Evolutionary conservation across 2,113 vertebrate species (phyloP), one percentile per base, ranked within the genome.

Genomic region (Paradisaea rubra): DNA sequence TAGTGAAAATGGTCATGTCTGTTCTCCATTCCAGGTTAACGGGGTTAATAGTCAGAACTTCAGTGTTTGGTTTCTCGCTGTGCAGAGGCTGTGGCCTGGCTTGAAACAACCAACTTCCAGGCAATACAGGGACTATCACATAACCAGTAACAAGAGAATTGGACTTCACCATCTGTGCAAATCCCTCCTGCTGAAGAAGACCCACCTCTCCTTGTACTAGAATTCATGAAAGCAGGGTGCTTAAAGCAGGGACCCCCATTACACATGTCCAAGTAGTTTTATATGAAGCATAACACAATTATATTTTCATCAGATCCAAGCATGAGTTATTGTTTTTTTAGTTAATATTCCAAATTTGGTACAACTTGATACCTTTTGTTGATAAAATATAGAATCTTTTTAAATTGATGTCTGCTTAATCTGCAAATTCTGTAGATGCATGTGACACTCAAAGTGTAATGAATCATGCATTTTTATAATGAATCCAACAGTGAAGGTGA

Each of bases 391-490:
- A 54, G 56, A 15, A 28, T 35, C 7, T 81, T 86, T 85, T 81
- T 7, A 42, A 87, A 88, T 53, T 74, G 47, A 73, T 82, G 57
- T 59, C 71, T 80, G 73, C 61, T 91, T 94, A 86, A 90, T 83
- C 94, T 93, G 89, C 76, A 91, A 81, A 81, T 88, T 95, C 76
- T 91, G 71, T 80, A 74, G 72, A 88, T 61, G 37, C 54, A 85
- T 64, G 59, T 69, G 81, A 88, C 64, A 53, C 28, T 74, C 59
- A 59, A 90, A 76, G 52, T 35, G 6, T 71, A 89, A 94, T 54
- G 71, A 97, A 94, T 94, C 71, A 89, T 82, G 64, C 91, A 94
- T 83, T 94, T 94, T 85, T 89, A 70, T 91, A 89, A 85, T 37
- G 54, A 93, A 94, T 65, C 84, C 89, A 91, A 66, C 56, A 63